These are phyloP conservation scores for Cinclus mexicanus DNA, from an alignment of 2,113 vertebrate species.

Conservation along the genomic window DNA sequence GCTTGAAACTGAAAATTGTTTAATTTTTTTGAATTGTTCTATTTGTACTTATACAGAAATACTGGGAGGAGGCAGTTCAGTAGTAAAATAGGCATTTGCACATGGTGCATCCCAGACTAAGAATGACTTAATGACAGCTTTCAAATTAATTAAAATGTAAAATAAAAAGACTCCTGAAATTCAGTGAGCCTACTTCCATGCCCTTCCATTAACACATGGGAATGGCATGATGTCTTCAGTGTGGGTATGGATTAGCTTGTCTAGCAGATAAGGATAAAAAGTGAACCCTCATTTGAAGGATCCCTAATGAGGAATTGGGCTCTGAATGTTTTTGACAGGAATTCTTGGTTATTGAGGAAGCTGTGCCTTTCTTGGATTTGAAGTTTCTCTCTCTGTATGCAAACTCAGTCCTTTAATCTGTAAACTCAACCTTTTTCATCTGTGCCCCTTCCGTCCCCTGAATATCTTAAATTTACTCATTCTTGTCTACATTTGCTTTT, in stretches of 20 bases:
- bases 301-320: neutral
- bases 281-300: neutral
- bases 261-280: neutral
- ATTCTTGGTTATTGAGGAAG: neutral
- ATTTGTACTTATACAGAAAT: neutral
- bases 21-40: neutral
- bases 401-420: neutral
- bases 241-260: neutral
- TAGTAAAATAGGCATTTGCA: neutral
- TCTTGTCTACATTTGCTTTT: neutral
- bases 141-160: neutral
- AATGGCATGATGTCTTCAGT: neutral
- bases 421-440: neutral
- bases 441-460: neutral
- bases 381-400: neutral
- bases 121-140: neutral
- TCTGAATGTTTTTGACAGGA: neutral
- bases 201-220: neutral
- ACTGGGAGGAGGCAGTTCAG: accelerated
- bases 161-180: neutral
- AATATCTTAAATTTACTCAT: neutral
- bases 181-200: neutral
- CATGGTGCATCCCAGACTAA: neutral
- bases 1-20: neutral
- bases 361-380: constrained; percentile 34